phyloP scores from a whole-genome alignment of 2,797 vertebrate species.

The Leuciscus waleckii region DNA sequence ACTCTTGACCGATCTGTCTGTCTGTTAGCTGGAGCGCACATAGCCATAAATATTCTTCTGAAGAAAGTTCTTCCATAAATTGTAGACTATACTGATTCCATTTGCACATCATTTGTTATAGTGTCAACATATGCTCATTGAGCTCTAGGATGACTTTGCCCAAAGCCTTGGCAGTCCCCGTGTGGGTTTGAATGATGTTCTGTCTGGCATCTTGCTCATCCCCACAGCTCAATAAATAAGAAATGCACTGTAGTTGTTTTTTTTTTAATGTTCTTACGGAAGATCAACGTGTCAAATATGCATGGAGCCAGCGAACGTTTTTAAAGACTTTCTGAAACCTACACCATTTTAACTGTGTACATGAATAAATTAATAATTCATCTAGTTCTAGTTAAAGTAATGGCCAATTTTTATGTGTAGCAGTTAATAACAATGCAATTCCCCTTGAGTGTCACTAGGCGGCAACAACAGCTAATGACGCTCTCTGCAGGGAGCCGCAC shows the following conservation, averaged over 20 bases:
- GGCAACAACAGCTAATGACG: neutral
- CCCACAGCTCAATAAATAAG: constrained; percentile 91
- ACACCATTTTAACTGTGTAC: neutral
- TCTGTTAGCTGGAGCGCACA: neutral
- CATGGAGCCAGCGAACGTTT: neutral
- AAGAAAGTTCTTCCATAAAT: neutral
- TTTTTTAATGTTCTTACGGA: constrained; percentile 89
- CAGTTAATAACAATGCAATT: neutral
- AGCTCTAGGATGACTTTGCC: constrained; percentile 95
- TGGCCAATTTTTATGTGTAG: neutral
- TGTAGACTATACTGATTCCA: neutral
- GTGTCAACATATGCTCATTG: constrained; percentile 81
- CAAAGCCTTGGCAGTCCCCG: constrained; percentile 92
- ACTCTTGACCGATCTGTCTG: neutral
- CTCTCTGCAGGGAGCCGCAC: neutral
- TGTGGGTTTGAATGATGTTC: constrained; percentile 96
- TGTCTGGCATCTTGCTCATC: constrained; percentile 91
- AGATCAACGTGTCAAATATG: neutral
- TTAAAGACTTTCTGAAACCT: neutral
- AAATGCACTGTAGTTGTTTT: constrained; percentile 83
- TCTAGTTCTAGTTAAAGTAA: neutral
- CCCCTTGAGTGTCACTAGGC: neutral
- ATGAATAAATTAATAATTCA: too few species aligned
- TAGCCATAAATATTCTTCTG: neutral
- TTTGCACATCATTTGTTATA: constrained; percentile 39